Conservation (phyloP, 1,140 invertebrate species). For the Aphaenogaster rudis region DNA sequence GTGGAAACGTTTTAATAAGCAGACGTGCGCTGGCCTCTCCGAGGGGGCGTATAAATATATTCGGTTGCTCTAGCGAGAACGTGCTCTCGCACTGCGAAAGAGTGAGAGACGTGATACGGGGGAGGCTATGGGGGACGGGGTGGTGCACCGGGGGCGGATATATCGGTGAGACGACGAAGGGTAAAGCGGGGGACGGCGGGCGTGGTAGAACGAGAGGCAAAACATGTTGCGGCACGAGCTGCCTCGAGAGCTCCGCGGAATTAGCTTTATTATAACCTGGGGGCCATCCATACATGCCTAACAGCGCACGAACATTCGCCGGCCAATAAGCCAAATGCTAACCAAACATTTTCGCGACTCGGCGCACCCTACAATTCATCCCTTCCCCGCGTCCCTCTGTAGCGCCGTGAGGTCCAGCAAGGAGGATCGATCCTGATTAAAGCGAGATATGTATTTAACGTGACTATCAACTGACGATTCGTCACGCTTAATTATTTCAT, state of each 20-base stretch:
- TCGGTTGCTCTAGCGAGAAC: constrained; percentile 69
- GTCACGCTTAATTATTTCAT: background rate
- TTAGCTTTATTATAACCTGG: constrained; percentile 87
- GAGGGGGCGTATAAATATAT: constrained; percentile 83
- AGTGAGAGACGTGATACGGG: constrained; percentile 50
- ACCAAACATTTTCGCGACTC: constrained; percentile 84
- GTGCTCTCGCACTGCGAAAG: constrained; percentile 2
- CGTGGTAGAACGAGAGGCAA: constrained; percentile 81
- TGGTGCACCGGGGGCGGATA: constrained; percentile 58
- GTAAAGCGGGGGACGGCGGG: constrained; percentile 63
- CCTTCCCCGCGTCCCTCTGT: constrained; percentile 1
- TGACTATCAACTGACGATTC: constrained; percentile 32
- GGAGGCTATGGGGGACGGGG: constrained; percentile 41
- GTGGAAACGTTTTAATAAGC: constrained; percentile 85
- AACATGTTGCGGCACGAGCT: constrained; percentile 86
- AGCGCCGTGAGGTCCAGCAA: constrained; percentile 33
- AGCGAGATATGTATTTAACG: constrained; percentile 66
- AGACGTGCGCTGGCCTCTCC: constrained; percentile 76
- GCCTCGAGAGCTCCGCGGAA: constrained; percentile 85
- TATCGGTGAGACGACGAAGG: constrained; percentile 74
- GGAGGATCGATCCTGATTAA: constrained; percentile 70
- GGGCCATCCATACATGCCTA: constrained; percentile 85
- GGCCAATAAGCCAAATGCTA: constrained; percentile 83
- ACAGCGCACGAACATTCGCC: constrained; percentile 83
- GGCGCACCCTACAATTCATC: constrained; percentile 76